Evolutionary conservation across 2,797 vertebrate species (phyloP), one percentile per base, ranked within the genome.

Genomic region (Gambusia yucatana): DNA sequence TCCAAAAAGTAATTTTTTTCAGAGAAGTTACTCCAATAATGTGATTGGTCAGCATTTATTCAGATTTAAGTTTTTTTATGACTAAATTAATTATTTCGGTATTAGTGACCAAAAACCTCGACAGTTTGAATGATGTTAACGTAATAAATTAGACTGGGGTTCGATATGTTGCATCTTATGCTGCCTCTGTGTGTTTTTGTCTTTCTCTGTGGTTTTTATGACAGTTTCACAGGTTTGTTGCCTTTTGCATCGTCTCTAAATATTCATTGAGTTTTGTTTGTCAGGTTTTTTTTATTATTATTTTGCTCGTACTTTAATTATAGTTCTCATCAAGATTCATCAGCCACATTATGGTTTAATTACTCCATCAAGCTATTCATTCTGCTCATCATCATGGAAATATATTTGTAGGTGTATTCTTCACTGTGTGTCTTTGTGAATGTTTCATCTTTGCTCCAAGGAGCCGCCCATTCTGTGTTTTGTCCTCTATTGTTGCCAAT

Each of bases 281-380:
- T 82, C 77, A 72, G 47, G 5, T 20, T 48, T 17, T 48, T 7
- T 48, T 47, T 72, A 82, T 82, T 36, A n/a, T 84, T 6, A 84
- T 46, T 88, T 83, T 36, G 79, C 9, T 65, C 57, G 71, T 8
- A 22, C 30, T 91, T 86, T 87, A 89, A 91, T 92, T 52, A 86
- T 86, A 65, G 36, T 74, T 67, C 85, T 88, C 82, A 81, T 88
- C 80, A 72, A 61, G 83, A 89, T 89, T 88, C 78, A 87, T 90
- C 63, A 83, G 70, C 43, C 73, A 75, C 82, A 71, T 84, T 77
- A 16, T 77, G 52, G 82, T 88, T 82, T 88, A 84, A 88, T 89
- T 72, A 79, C 84, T 81, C 41, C 28, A 77, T 69, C 22, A 25
- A 80, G 67, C 48, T 74, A 16, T 83, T 82, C 72, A 57, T 87